Evolutionary conservation across 2,113 vertebrate genomes (phyloP).

Genomic region (Siphamia tubifer): DNA sequence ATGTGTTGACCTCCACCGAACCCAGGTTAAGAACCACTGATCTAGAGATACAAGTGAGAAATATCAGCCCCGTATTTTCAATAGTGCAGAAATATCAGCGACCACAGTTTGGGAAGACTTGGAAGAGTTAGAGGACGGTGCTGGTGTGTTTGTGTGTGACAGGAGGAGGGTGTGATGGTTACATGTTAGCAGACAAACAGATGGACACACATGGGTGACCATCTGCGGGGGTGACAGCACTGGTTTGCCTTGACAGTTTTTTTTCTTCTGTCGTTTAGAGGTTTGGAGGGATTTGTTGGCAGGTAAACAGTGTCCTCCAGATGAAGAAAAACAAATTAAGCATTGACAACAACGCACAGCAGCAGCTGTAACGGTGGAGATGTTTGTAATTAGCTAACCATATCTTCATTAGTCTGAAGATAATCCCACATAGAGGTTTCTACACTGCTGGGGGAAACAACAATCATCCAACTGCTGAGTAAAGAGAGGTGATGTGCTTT

Average conservation of each 20-base stretch:
- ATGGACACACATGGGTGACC: slow-evolving; percentile 10
- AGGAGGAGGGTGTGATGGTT: not conserved
- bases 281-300: not conserved
- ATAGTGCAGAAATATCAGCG: slow-evolving; percentile 45
- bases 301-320: slow-evolving; percentile 21
- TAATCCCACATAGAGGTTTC: slow-evolving; percentile 1
- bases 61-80: not conserved
- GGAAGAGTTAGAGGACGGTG: slow-evolving; percentile 1
- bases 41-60: not conserved
- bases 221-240: not conserved
- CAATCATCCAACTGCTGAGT: not conserved
- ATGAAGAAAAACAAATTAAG: not conserved
- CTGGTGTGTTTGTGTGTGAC: not conserved
- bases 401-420: not conserved
- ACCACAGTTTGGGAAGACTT: slow-evolving; percentile 64
- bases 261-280: not conserved
- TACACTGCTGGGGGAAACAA: not conserved
- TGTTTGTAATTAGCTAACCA: not conserved
- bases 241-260: not conserved
- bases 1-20: too few relatives aligned
- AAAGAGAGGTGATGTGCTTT: not conserved
- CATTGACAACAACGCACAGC: not conserved
- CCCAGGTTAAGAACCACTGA: too few relatives aligned
- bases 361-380: not conserved
- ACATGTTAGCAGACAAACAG: not conserved